phyloP scores from a whole-genome alignment of 2,888 invertebrate species.

The Nephrotoma appendiculata region DNA sequence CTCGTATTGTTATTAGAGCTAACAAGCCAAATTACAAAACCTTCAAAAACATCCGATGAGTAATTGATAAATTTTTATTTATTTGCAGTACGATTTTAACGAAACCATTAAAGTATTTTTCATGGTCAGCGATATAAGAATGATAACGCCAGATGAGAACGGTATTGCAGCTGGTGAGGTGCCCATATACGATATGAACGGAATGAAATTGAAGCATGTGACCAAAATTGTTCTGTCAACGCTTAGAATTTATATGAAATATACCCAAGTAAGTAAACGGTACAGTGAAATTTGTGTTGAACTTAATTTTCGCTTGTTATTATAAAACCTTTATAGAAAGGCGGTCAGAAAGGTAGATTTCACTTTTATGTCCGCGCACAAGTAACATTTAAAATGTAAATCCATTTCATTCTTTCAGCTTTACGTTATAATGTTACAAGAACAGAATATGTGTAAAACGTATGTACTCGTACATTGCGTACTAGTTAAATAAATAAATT shows the following conservation, averaged over 20 bases:
- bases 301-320: constrained; percentile 6
- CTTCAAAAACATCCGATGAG: too few species aligned
- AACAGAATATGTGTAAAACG: neutral
- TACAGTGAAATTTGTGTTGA: neutral
- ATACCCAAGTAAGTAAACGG: constrained; percentile 40
- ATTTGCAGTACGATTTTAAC: constrained; percentile 41
- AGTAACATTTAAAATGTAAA: neutral
- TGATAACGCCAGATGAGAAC: constrained; percentile 40
- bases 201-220: constrained; percentile 46
- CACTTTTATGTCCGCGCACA: neutral
- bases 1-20: too few species aligned
- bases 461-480: too few species aligned
- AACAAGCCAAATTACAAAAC: too few species aligned
- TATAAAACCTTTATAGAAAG: neutral
- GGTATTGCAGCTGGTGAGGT: constrained; percentile 51
- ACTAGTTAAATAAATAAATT: too few species aligned
- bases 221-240: constrained; percentile 46
- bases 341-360: neutral
- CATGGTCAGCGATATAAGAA: constrained; percentile 54
- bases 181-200: constrained; percentile 55
- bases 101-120: constrained; percentile 55
- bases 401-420: neutral
- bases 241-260: constrained; percentile 54
- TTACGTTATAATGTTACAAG: neutral
- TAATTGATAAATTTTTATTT: neutral